Percentiles rank a stretch among this genome's conserved stretches.
These are phyloP conservation scores for Olivierus martensii DNA, from an alignment of 1,140 invertebrate species.

Conservation along the genomic window DNA sequence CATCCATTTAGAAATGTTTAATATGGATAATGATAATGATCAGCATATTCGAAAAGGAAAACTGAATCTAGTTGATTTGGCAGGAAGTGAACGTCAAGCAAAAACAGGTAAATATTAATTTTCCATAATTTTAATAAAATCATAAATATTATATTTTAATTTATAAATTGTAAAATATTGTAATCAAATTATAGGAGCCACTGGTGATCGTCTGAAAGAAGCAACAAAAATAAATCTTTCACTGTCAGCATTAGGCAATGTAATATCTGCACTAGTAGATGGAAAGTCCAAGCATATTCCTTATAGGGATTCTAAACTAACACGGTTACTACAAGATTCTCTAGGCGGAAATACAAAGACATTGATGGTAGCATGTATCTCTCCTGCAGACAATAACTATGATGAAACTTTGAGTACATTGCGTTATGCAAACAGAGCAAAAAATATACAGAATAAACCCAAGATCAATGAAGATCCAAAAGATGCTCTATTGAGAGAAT, in stretches of 20 bases:
- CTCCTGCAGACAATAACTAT: slow-evolving; percentile 74
- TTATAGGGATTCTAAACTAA: slow-evolving; percentile 83
- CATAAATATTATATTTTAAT: slow-evolving; percentile 17
- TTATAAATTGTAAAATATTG: neutral
- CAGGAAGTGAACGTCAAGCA: slow-evolving; percentile 70
- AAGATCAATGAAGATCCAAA: slow-evolving; percentile 89
- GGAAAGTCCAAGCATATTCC: slow-evolving; percentile 82
- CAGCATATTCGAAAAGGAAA: slow-evolving; percentile 41
- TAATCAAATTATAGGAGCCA: slow-evolving; percentile 41
- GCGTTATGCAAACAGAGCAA: slow-evolving; percentile 70
- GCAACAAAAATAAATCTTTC: slow-evolving; percentile 94
- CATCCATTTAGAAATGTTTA: slow-evolving; percentile 68
- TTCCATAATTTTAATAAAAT: neutral
- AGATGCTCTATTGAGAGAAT: slow-evolving; percentile 71
- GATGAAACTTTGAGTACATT: slow-evolving; percentile 83
- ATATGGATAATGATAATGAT: slow-evolving; percentile 33
- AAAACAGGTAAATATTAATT: slow-evolving; percentile 46
- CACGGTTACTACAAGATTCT: slow-evolving; percentile 77
- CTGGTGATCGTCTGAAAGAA: slow-evolving; percentile 76
- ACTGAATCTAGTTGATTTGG: slow-evolving; percentile 79
- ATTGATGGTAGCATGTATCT: slow-evolving; percentile 84
- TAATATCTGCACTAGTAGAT: slow-evolving; percentile 83
- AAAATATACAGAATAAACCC: slow-evolving; percentile 87
- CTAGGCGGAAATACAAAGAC: slow-evolving; percentile 88
- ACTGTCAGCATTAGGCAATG: slow-evolving; percentile 81